Evolutionary conservation across 2,888 invertebrate species (phyloP), one percentile per base, ranked within the genome.

Genomic region (Synergus umbraculus): DNA sequence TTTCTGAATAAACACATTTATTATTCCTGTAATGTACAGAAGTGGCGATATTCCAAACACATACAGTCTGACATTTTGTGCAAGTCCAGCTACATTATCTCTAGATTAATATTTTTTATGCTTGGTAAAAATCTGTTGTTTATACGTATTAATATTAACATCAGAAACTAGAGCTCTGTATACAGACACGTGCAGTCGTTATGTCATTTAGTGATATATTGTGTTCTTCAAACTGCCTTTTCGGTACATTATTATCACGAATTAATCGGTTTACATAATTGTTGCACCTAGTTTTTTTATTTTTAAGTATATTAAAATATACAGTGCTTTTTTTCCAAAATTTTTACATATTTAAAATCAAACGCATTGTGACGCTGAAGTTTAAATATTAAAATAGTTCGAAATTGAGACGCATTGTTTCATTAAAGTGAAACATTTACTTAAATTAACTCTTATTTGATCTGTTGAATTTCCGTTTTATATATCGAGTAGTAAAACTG

Each of bases 21-120:
- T 87, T 87, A 87, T 87, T 89, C 83, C 85, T 86, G 86, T 86
- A 86, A 83, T 82, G 83, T 87, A 88, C 89, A 88, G 88, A 89
- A 88, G 69, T 87, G 85, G 83, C 83, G 82, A 86, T 87, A 84
- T 85, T 82, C 81, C 84, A 88, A 87, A 86, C 86, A 86, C 83
- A 85, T 80, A 85, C 85, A 85, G 83, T 86, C 78, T 76, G 84
- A 80, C 81, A 80, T 79, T 86, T 85, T 86, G 84, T 86, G 87
- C 86, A 83, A 80, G 80, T 76, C 83, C 81, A 81, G 83, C 81
- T 86, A 82, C 83, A 84, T 77, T 66, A 83, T 84, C 80, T 76
- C 84, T 83, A 81, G 77, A 85, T 84, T 85, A 82, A 84, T 82
- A 82, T 81, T 67, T 41, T 82, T 81, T 69, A 77, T 60, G 80